Evolutionary conservation across 2,797 vertebrate genomes (phyloP).

Genomic region (Huso huso): DNA sequence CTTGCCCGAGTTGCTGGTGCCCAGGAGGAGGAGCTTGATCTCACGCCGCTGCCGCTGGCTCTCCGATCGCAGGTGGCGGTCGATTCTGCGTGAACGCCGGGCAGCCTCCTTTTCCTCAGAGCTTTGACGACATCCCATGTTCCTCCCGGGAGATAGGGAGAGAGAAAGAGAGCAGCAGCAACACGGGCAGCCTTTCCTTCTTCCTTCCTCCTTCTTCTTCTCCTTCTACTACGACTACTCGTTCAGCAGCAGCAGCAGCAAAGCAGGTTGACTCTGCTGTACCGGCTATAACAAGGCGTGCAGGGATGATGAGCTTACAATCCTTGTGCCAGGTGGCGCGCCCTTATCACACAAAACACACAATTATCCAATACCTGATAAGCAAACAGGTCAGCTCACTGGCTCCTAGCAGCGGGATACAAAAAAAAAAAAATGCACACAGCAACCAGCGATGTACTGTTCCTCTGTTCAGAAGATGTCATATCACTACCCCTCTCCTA

Average conservation of each 20-base stretch:
- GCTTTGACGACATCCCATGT: slow-evolving; percentile 99
- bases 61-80: slow-evolving; percentile 96
- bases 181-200: slow-evolving; percentile 35
- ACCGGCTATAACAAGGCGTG: too few relatives aligned
- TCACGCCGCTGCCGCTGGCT: slow-evolving; percentile 94
- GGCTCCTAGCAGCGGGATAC: slow-evolving; percentile 19
- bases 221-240: neutral
- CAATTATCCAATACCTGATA: neutral
- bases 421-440: slow-evolving; percentile 37
- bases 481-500: neutral
- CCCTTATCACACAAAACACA: neutral
- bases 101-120: slow-evolving; percentile 98
- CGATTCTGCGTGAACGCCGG: slow-evolving; percentile 91
- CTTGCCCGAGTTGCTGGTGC: slow-evolving; percentile 98
- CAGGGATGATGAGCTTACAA: neutral
- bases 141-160: slow-evolving; percentile 46
- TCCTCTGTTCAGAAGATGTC: neutral
- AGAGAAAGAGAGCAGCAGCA: slow-evolving; percentile 36
- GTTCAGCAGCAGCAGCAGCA: neutral
- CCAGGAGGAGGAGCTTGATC: slow-evolving; percentile 91
- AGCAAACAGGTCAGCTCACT: neutral
- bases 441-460: slow-evolving; percentile 23
- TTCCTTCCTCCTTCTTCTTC: neutral
- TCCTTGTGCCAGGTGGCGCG: neutral
- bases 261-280: neutral